Conservation (phyloP, 1,140 invertebrate genomes). For the Philotrypesis tridentata region DNA sequence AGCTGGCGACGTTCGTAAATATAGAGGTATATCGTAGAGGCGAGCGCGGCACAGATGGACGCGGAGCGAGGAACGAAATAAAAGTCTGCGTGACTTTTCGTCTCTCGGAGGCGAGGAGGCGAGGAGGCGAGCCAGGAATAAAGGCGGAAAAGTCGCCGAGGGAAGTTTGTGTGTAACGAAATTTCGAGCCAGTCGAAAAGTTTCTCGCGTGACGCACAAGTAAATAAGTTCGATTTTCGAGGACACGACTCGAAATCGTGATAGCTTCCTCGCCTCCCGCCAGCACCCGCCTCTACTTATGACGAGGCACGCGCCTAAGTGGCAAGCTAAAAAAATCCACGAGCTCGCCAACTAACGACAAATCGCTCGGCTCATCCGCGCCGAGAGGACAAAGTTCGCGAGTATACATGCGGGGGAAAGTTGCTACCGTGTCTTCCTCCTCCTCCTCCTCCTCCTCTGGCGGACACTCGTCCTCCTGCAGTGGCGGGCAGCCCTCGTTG, state of each 20-base stretch:
- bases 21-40: no score
- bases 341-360: not conserved
- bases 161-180: conserved; percentile 27
- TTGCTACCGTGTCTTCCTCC: not conserved
- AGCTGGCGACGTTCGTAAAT: not conserved
- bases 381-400: no score
- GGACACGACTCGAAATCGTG: not conserved
- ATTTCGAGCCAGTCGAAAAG: conserved; percentile 6
- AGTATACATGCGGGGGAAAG: not conserved
- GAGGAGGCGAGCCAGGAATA: conserved; percentile 4
- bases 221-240: not conserved
- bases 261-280: conserved; percentile 1
- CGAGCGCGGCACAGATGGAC: no score
- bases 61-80: not conserved
- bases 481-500: no score
- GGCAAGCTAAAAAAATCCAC: not conserved
- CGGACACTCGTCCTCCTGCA: no score
- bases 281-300: conserved; percentile 3
- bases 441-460: no score
- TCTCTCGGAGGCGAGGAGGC: not conserved
- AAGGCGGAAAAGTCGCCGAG: conserved; percentile 1
- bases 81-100: conserved; percentile 11
- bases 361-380: no score
- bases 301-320: not conserved
- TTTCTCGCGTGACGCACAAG: conserved; percentile 23